These are phyloP conservation scores for Pachyramphus minor DNA, from an alignment of 2,113 vertebrate genomes.

Conservation along the genomic window DNA sequence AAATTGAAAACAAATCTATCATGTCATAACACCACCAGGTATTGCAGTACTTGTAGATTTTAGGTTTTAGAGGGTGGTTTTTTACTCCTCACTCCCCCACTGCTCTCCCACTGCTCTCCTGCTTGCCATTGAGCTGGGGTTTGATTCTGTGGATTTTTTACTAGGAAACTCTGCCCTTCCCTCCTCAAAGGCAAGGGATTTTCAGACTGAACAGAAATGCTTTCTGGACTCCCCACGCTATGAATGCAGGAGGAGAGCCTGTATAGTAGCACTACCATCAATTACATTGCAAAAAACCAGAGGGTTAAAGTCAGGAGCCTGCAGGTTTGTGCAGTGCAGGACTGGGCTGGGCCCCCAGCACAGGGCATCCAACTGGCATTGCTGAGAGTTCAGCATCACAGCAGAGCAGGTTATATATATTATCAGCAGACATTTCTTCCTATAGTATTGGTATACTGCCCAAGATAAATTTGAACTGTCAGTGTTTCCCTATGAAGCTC, in stretches of 20 bases:
- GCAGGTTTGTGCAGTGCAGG: accelerated
- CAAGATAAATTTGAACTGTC: not conserved
- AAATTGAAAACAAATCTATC: constrained; percentile 4
- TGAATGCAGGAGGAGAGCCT: not conserved
- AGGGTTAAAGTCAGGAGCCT: not conserved
- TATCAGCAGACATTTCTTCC: not conserved
- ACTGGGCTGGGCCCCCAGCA: accelerated
- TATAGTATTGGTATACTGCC: not conserved
- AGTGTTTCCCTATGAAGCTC: not conserved
- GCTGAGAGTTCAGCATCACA: not conserved
- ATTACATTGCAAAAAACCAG: not conserved
- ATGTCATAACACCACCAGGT: not conserved
- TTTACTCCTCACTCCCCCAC: not conserved
- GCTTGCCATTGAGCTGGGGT: not conserved
- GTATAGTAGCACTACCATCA: not conserved
- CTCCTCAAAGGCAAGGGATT: not conserved
- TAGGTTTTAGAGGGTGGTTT: not conserved
- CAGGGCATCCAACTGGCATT: not conserved
- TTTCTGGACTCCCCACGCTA: not conserved
- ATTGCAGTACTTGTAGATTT: not conserved
- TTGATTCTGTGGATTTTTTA: not conserved
- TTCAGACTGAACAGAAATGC: not conserved
- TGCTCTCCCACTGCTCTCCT: not conserved
- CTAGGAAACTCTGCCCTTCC: not conserved
- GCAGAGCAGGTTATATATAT: not conserved